These are phyloP conservation scores for Hirtodrosophila duncani DNA, from an alignment of 2,888 invertebrate species.

Conservation along the genomic window DNA sequence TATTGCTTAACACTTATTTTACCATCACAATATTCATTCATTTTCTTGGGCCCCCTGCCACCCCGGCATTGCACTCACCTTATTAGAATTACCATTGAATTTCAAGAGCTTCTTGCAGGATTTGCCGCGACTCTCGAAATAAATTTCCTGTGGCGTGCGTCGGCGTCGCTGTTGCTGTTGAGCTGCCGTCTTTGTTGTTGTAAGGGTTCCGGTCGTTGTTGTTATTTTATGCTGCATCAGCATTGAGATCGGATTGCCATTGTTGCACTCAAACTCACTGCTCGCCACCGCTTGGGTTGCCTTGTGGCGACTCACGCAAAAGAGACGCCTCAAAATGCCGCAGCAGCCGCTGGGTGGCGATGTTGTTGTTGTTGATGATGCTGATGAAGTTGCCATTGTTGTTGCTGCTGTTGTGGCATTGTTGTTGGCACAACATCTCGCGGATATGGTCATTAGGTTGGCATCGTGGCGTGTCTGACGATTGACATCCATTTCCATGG, in stretches of 20 bases:
- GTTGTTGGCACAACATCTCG: constrained; percentile 68
- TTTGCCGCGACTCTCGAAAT: constrained; percentile 88
- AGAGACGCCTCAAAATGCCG: constrained; percentile 67
- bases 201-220: constrained; percentile 16
- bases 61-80: constrained; percentile 80
- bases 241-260: constrained; percentile 37
- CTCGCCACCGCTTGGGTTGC: constrained; percentile 66
- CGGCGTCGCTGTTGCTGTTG: constrained; percentile 68
- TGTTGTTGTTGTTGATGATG: constrained; percentile 38
- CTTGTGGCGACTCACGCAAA: constrained; percentile 67
- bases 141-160: constrained; percentile 82
- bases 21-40: too few species aligned
- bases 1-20: too few species aligned
- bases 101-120: constrained; percentile 89
- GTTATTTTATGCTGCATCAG: constrained; percentile 47
- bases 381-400: constrained; percentile 39
- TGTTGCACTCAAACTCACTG: constrained; percentile 49
- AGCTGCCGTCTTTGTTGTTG: constrained; percentile 25
- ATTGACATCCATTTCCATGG: constrained; percentile 78
- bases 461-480: constrained; percentile 70
- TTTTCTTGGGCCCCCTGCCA: too few species aligned
- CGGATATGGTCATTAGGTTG: constrained; percentile 76
- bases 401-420: constrained; percentile 40
- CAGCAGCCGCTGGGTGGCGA: constrained; percentile 61
- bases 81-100: constrained; percentile 90